Percentiles rank a stretch among this genome's conserved stretches.
Conservation (phyloP, 2,797 vertebrate genomes). For the Trachurus trachurus region DNA sequence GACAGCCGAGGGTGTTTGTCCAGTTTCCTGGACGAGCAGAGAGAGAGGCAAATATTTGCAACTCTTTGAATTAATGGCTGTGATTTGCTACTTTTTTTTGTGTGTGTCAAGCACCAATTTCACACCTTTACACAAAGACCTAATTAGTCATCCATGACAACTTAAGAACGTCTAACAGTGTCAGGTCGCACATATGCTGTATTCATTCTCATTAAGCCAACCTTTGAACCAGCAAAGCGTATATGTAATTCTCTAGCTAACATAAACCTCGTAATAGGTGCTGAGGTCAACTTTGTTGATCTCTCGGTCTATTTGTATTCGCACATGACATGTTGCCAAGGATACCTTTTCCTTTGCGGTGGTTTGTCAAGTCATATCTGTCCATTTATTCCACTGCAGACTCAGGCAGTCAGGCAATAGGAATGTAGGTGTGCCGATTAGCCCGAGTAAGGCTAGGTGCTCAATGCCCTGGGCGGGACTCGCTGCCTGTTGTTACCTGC, state of each 20-base stretch:
- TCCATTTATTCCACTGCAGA: constrained; percentile 60
- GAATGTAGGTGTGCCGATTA: constrained; percentile 87
- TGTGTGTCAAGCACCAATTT: constrained; percentile 26
- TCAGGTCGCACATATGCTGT: constrained; percentile 25
- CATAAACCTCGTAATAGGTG: constrained; percentile 8
- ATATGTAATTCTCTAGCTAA: constrained; percentile 30
- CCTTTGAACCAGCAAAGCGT: constrained; percentile 33
- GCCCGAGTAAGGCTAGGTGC: constrained; percentile 69
- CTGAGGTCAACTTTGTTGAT: constrained; percentile 36
- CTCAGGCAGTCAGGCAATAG: constrained; percentile 74
- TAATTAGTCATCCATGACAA: constrained; percentile 49
- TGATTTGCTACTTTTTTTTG: constrained; percentile 32
- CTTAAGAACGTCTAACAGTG: constrained; percentile 26
- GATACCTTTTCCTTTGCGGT: constrained; percentile 56
- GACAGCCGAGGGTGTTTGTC: constrained; percentile 64
- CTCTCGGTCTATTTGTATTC: constrained; percentile 69
- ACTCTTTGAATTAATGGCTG: constrained; percentile 59
- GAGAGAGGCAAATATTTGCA: constrained; percentile 62
- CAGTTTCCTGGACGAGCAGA: constrained; percentile 57
- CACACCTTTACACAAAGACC: constrained; percentile 22
- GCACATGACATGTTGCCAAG: constrained; percentile 64
- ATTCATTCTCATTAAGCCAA: constrained; percentile 34
- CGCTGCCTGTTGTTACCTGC: constrained; percentile 84
- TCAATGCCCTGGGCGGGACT: constrained; percentile 77
- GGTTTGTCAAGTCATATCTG: constrained; percentile 55